Percentiles rank a stretch among this genome's conserved stretches.
Evolutionary conservation across 2,113 vertebrate genomes (phyloP).

Genomic region (Leucosticte australis): DNA sequence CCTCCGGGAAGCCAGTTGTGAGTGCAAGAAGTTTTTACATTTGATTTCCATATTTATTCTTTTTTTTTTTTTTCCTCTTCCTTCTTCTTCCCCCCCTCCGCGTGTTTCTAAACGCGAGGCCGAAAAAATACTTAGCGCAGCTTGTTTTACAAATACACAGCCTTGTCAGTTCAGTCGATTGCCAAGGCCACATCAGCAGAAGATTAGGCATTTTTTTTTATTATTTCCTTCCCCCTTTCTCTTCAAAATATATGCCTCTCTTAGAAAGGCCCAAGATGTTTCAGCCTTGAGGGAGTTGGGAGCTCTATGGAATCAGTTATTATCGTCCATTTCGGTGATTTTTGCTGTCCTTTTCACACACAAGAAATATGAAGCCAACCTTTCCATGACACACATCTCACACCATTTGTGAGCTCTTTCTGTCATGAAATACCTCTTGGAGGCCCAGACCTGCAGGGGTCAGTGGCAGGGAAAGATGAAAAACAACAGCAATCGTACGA

Average conservation of each 20-base stretch:
- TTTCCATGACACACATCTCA: conserved; percentile 5
- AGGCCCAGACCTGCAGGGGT: neutral
- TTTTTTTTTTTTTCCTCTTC: neutral
- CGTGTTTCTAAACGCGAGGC: conserved; percentile 72
- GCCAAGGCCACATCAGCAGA: conserved; percentile 36
- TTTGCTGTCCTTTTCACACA: neutral
- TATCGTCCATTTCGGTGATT: neutral
- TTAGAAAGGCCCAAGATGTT: neutral
- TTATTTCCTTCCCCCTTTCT: neutral
- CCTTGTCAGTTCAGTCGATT: conserved; percentile 10
- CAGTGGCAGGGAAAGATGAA: neutral
- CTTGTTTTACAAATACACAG: conserved; percentile 67
- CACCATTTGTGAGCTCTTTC: conserved; percentile 6
- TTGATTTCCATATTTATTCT: conserved; percentile 82
- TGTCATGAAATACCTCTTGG: conserved; percentile 1
- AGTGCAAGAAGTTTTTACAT: conserved; percentile 79
- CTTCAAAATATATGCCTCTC: neutral
- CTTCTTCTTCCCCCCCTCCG: neutral
- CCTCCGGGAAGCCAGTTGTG: conserved; percentile 76
- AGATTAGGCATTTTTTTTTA: neutral
- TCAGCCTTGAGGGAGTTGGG: conserved; percentile 57
- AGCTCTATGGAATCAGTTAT: neutral
- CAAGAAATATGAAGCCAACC: conserved; percentile 26
- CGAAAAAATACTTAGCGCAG: conserved; percentile 66
- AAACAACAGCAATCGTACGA: conserved; percentile 3